Conservation (phyloP, 2,888 invertebrate genomes). For the Drosophila macrothrix region DNA sequence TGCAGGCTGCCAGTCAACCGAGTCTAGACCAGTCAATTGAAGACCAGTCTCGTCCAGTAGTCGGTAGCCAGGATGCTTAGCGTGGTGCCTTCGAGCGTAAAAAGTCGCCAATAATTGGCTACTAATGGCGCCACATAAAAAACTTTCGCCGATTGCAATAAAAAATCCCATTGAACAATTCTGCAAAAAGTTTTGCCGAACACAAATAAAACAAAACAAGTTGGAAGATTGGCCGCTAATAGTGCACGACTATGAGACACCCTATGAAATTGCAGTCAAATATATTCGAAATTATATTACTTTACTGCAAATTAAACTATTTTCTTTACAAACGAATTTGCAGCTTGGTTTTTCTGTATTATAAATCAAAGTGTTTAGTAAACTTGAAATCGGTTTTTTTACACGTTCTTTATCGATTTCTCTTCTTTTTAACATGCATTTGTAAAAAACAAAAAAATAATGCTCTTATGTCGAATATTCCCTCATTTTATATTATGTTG, state of each 20-base stretch:
- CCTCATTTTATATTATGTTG: background rate
- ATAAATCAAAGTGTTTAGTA: background rate
- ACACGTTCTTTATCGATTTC: background rate
- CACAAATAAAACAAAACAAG: constrained; percentile 27
- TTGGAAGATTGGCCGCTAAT: background rate
- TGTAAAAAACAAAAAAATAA: background rate
- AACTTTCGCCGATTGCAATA: constrained; percentile 74
- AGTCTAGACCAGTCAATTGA: background rate
- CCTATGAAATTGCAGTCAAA: background rate
- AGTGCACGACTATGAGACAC: constrained; percentile 13
- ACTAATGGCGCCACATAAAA: constrained; percentile 77
- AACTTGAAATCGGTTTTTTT: background rate
- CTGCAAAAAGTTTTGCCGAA: constrained; percentile 57
- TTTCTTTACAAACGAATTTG: background rate
- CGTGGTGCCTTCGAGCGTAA: constrained; percentile 50
- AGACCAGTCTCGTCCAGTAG: background rate
- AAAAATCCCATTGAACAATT: constrained; percentile 60
- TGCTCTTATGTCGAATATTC: background rate
- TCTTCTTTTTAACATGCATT: background rate
- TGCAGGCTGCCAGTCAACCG: constrained; percentile 1
- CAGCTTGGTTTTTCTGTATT: background rate
- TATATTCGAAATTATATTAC: background rate
- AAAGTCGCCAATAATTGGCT: constrained; percentile 80
- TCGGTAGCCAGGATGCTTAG: constrained; percentile 8
- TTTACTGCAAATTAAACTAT: background rate